Conservation (phyloP, 2,113 vertebrate species). For the Pomatostomus ruficeps region DNA sequence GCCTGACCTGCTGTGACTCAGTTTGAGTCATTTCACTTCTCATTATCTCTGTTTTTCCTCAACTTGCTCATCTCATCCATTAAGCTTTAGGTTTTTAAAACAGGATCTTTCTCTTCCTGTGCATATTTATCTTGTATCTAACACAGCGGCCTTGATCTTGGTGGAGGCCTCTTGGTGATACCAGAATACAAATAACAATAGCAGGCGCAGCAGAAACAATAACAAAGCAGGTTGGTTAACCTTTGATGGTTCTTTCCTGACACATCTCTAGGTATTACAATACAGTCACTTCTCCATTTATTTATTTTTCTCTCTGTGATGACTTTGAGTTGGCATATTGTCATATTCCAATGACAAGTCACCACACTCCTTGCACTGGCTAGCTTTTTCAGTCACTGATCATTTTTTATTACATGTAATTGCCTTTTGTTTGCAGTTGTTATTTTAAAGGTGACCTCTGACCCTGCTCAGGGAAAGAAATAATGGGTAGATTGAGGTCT, state of each 20-base stretch:
- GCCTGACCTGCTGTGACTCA: not conserved
- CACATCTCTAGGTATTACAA: not conserved
- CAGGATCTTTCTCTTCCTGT: slow-evolving; percentile 51
- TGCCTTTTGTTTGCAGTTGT: not conserved
- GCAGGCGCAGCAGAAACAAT: slow-evolving; percentile 46
- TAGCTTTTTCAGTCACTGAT: not conserved
- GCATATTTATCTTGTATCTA: slow-evolving; percentile 46
- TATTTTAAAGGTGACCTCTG: slow-evolving; percentile 37
- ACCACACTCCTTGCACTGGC: not conserved
- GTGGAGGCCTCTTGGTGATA: slow-evolving; percentile 40
- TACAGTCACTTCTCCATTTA: not conserved
- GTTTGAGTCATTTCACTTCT: slow-evolving; percentile 10
- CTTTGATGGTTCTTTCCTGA: not conserved
- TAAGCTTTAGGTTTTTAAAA: slow-evolving; percentile 1
- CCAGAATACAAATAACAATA: slow-evolving; percentile 59
- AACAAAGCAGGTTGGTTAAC: slow-evolving; percentile 48
- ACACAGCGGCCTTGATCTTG: not conserved
- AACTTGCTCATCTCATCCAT: slow-evolving; percentile 23
- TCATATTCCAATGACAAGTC: not conserved
- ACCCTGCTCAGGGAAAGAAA: slow-evolving; percentile 8
- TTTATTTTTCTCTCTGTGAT: slow-evolving; percentile 7
- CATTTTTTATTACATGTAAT: slow-evolving; percentile 24
- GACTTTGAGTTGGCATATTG: not conserved
- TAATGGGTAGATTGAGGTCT: not conserved
- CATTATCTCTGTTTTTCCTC: slow-evolving; percentile 17